Evolutionary conservation across 2,797 vertebrate species (phyloP), one percentile per base, ranked within the genome.

Genomic region (Rallus crepitans): DNA sequence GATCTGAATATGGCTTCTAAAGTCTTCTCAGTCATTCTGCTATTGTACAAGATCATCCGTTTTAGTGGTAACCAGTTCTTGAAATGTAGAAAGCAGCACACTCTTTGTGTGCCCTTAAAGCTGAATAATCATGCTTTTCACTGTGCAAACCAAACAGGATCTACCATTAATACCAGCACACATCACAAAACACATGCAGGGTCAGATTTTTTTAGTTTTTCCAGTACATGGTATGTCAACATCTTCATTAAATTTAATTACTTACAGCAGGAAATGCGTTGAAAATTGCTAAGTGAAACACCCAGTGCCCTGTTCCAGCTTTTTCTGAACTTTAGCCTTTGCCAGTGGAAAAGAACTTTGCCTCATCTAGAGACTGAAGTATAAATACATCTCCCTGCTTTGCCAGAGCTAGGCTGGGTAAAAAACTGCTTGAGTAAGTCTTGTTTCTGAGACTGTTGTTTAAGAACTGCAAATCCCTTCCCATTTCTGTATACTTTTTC

Each of bases 311-410:
- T 30, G 45, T 94, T 94, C 71, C 31, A 6, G 17, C 59, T 94
- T 63, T 82, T 72, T 84, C 65, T 91, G 91, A 96, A 91, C 89
- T 92, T 95, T 70, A 86, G 56, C 70, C 57, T 90, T 93, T 91
- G 63, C 77, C 48, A 88, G 73, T 90, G 90, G 87, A 92, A 87
- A 91, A 90, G 66, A 92, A 61, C 73, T 92, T 83, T 71, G 63
- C 52, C 28, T 92, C 80, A 68, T 91, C 45, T 93, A 72, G 83
- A 86, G 37, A 19, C 70, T 71, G 85, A 93, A 87, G 66, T 82
- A 88, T 57, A 96, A 95, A 93, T 89, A 86, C 21, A 56, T 82
- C 65, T 94, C 35, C 64, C 61, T 89, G 75, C 85, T 90, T 92
- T 69, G 60, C 83, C 39, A 68, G 84, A 89, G 28, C 69, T 68